Conservation (phyloP, 2,113 vertebrate species). For the Pterocles orientalis region DNA sequence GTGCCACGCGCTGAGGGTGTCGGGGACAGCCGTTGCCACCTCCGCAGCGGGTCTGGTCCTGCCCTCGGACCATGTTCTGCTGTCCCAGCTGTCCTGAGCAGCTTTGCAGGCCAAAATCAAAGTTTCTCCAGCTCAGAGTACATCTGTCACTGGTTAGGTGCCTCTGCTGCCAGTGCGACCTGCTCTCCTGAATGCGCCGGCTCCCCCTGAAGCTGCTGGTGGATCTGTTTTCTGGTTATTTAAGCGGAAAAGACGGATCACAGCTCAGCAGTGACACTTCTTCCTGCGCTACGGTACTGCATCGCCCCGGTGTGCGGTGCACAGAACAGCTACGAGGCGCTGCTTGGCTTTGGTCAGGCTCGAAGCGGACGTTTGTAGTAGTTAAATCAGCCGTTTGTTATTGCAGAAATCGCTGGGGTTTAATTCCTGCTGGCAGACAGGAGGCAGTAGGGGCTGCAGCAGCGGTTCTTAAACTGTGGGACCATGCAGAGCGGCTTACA, state of each 20-base stretch:
- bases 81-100: background rate
- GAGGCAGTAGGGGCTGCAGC: background rate
- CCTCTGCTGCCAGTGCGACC: accelerated
- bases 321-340: background rate
- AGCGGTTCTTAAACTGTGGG: background rate
- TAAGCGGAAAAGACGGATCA: background rate
- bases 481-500: background rate
- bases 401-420: background rate
- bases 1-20: accelerated
- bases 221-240: background rate
- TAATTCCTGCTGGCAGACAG: background rate
- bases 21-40: background rate
- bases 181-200: background rate
- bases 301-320: background rate
- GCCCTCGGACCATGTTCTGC: accelerated
- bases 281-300: background rate
- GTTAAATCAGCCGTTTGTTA: background rate
- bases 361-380: background rate
- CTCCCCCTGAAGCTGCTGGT: background rate
- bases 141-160: background rate
- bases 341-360: background rate
- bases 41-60: background rate
- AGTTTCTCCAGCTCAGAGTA: background rate
- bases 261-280: background rate
- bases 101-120: background rate